Conservation (phyloP, 2,888 invertebrate genomes). For the Lapara coniferarum region DNA sequence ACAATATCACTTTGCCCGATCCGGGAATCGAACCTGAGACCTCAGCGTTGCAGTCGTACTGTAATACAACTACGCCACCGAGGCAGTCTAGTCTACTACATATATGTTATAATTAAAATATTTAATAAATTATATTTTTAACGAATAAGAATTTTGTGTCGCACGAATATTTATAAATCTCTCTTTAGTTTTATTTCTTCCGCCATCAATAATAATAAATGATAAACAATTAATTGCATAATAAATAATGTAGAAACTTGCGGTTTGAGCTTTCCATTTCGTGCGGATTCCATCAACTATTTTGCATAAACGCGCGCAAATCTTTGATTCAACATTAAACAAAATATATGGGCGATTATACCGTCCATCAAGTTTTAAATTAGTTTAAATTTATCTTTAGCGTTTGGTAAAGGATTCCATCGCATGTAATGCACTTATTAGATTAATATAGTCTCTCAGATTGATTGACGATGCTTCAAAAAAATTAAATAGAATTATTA, state of each 20-base stretch:
- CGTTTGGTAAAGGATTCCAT: background rate
- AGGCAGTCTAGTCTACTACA: no score
- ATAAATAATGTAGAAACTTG: background rate
- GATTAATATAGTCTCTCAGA: background rate
- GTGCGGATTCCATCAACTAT: slow-evolving; percentile 4
- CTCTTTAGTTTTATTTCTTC: no score
- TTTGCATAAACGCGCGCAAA: background rate
- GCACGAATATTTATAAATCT: no score
- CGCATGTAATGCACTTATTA: background rate
- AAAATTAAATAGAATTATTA: background rate
- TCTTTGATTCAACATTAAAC: background rate
- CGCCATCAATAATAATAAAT: no score
- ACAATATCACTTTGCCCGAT: no score
- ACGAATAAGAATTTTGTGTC: no score
- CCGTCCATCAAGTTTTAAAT: background rate
- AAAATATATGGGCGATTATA: slow-evolving; percentile 1
- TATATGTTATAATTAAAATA: no score
- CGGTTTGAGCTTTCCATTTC: slow-evolving; percentile 16
- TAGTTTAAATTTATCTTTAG: slow-evolving; percentile 2
- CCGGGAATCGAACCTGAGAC: no score
- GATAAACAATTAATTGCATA: no score
- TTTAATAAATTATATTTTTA: no score
- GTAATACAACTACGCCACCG: no score
- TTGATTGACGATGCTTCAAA: background rate
- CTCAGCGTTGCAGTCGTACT: no score